phyloP scores from a whole-genome alignment of 2,888 invertebrate genomes.

The Drosophila koepferae region DNA sequence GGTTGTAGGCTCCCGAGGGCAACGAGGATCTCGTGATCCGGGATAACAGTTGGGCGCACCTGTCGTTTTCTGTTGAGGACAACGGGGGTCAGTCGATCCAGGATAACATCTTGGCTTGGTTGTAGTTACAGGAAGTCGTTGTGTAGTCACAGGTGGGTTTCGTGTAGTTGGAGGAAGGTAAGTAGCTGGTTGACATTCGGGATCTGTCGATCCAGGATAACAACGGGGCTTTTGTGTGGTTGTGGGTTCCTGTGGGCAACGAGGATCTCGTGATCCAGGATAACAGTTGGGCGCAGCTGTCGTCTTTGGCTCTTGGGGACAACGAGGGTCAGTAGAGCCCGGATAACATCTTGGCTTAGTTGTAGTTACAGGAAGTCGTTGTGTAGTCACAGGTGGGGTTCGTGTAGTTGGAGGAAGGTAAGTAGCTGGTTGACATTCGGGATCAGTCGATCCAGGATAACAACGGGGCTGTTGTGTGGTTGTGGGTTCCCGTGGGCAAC shows the following conservation, averaged over 20 bases:
- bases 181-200: constrained; percentile 16
- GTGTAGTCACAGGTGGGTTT: neutral
- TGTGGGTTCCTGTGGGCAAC: constrained; percentile 56
- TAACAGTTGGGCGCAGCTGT: constrained; percentile 1
- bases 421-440: constrained; percentile 56
- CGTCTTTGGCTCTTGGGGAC: neutral
- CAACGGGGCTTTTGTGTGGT: constrained; percentile 25
- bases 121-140: neutral
- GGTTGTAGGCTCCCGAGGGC: too few relatives aligned
- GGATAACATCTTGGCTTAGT: constrained; percentile 77
- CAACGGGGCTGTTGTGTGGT: neutral
- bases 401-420: constrained; percentile 27
- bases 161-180: constrained; percentile 7
- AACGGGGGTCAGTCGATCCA: neutral
- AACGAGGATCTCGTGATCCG: neutral
- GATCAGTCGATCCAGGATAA: constrained; percentile 81
- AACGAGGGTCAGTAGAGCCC: constrained; percentile 78
- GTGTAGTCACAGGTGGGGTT: neutral
- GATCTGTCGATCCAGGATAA: constrained; percentile 9
- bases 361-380: neutral
- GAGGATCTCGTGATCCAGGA: constrained; percentile 29
- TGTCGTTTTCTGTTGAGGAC: neutral
- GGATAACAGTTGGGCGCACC: neutral
- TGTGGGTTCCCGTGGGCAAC: constrained; percentile 1
- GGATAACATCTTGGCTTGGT: neutral